These are phyloP conservation scores for Scarus forsteni DNA, from an alignment of 2,797 vertebrate species.

Conservation along the genomic window DNA sequence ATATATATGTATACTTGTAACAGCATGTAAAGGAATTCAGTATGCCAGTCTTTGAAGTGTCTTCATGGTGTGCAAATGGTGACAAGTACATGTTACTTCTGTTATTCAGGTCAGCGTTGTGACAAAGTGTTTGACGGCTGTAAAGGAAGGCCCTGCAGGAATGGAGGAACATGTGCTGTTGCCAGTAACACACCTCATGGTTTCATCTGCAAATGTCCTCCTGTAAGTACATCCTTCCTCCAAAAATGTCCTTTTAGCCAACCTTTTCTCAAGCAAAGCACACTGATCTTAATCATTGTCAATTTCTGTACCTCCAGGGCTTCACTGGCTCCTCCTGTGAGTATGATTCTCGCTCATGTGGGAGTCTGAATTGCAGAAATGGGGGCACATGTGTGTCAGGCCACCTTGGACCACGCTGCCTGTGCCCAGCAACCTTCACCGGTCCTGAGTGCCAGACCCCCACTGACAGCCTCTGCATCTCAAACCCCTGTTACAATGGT, in stretches of 20 bases:
- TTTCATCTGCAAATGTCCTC: constrained; percentile 92
- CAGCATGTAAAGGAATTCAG: not conserved
- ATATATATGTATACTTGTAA: not conserved
- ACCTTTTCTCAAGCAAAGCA: not conserved
- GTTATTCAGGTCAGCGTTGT: constrained; percentile 90
- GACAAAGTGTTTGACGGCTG: constrained; percentile 95
- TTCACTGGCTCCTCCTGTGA: constrained; percentile 92
- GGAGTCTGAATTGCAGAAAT: constrained; percentile 91
- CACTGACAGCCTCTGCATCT: constrained; percentile 89
- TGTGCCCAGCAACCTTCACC: constrained; percentile 88
- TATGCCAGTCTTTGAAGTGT: not conserved
- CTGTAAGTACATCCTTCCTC: constrained; percentile 81
- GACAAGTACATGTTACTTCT: not conserved
- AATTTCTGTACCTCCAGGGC: constrained; percentile 63
- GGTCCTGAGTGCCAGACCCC: constrained; percentile 94
- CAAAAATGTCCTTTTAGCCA: not conserved
- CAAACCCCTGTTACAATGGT: constrained; percentile 95
- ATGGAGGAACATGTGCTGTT: constrained; percentile 92
- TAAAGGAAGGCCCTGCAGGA: constrained; percentile 90
- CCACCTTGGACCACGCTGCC: constrained; percentile 89
- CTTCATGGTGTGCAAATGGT: not conserved
- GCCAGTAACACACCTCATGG: constrained; percentile 92
- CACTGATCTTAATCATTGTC: not conserved
- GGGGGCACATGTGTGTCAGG: constrained; percentile 92
- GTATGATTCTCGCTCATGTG: constrained; percentile 91